Base-by-base conservation (phyloP, 2,113 vertebrate genomes). In the Ictidomys tridecemlineatus region DNA sequence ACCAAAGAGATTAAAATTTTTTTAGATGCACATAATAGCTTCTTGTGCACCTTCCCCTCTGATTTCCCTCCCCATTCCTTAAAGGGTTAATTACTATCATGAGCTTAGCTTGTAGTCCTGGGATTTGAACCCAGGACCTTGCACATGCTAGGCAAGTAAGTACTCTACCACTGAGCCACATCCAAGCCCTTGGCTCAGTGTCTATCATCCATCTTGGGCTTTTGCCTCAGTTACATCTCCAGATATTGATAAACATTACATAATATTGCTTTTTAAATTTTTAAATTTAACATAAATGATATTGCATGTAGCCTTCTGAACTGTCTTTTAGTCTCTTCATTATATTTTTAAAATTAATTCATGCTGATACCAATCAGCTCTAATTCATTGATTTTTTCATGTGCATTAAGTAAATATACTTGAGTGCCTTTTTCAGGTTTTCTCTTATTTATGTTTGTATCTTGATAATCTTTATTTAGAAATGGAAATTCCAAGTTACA, bases 341-440 rank as follows among this genome's bases (percentile, higher is more conserved):
- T 93, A 83, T 56, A 37, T 74, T 79, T 80, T 78, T 73, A 22
- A 78, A 89, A 89, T 91, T 69, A 92, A 94, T 45, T 12, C 7
- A 45, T 24, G 7, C 1, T 26, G n/a, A 45, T 56, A 45, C 24
- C 0, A 74, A 61, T 28, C 51, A 90, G 17, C 53, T 94, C 39
- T 39, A 77, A 88, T 91, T 80, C 56, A 42, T 61, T 85, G 3
- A 67, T 78, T 95, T 96, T 2, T 79, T 8, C 14, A 82, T 0
- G 30, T 48, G 5, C 12, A 70, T 28, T 61, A 79, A 73, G 16
- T 70, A 30, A 63, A 77, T 65, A 58, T 67, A 85, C 63, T 76
- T 76, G 22, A 94, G 13, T 67, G 61, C 9, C 82, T 51, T 88
- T 92, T 91, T 63, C 32, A 84, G 4, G 26, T 79, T 78, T 90